Conservation (phyloP, 2,888 invertebrate species). For the Dryocosmus kuriphilus region DNA sequence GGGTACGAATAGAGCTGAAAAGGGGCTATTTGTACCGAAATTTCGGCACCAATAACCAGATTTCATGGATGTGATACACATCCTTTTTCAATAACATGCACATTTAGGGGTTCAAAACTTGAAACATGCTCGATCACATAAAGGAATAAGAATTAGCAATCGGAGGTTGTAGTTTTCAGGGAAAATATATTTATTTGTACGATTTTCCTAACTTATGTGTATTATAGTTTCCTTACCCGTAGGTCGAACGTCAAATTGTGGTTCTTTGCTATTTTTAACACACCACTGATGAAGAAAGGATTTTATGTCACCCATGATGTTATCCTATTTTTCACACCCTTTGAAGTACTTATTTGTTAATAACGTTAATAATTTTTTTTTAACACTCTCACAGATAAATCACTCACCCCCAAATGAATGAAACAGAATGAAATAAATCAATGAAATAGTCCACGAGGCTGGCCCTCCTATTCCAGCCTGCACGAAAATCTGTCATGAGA, state of each 20-base stretch:
- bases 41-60: no score
- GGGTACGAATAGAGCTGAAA: no score
- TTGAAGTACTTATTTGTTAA: not conserved
- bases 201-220: not conserved
- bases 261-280: slow-evolving; percentile 87
- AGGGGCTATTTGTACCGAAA: no score
- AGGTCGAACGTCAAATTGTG: slow-evolving; percentile 88
- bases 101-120: not conserved
- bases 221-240: slow-evolving; percentile 84
- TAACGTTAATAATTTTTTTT: not conserved
- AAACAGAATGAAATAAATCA: no score
- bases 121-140: not conserved
- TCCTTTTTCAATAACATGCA: no score
- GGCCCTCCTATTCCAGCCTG: no score
- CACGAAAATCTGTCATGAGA: no score
- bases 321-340: not conserved
- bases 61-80: no score
- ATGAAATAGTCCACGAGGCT: no score
- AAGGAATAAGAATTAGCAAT: not conserved
- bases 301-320: slow-evolving; percentile 85
- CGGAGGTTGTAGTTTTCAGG: not conserved
- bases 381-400: not conserved
- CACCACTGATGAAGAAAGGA: slow-evolving; percentile 94
- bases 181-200: not conserved
- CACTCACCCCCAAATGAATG: no score